Evolutionary conservation across 2,888 invertebrate genomes (phyloP).

Genomic region (Sphaeridia pumilis): DNA sequence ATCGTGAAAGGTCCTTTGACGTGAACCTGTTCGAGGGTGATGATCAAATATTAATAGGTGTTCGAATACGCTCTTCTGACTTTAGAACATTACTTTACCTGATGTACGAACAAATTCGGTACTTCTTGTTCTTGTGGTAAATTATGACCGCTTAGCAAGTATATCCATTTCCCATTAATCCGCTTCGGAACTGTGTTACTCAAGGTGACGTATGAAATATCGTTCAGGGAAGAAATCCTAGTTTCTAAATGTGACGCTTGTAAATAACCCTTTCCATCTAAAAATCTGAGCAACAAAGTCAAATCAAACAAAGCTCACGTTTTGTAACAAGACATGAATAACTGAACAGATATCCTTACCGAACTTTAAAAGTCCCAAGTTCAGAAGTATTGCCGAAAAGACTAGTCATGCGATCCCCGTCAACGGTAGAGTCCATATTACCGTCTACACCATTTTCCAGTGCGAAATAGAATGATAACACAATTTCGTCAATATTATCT

Average conservation of each 20-base stretch:
- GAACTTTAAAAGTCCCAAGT: constrained; percentile 62
- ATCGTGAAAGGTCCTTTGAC: constrained; percentile 66
- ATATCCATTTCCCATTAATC: constrained; percentile 26
- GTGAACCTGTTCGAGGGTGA: constrained; percentile 43
- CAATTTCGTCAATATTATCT: constrained; percentile 35
- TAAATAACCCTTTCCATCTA: constrained; percentile 22
- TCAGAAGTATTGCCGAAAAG: constrained; percentile 64
- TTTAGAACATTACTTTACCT: constrained; percentile 23
- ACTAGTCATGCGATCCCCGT: constrained; percentile 43
- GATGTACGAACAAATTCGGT: constrained; percentile 41
- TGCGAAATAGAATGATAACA: constrained; percentile 32
- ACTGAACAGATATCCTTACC: constrained; percentile 34
- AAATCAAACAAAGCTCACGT: neutral
- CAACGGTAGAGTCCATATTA: constrained; percentile 19
- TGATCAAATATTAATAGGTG: neutral
- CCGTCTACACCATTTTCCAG: constrained; percentile 30
- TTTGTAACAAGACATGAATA: neutral
- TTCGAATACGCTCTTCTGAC: neutral
- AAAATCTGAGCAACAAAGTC: constrained; percentile 18
- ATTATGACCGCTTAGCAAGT: constrained; percentile 23
- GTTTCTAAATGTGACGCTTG: constrained; percentile 23
- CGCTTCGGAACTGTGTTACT: constrained; percentile 25
- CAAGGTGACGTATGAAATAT: constrained; percentile 24
- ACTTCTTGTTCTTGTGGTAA: constrained; percentile 33
- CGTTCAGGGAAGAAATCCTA: constrained; percentile 27